phyloP scores from a whole-genome alignment of 2,797 vertebrate species.

The Hydrocynus forskahlii region DNA sequence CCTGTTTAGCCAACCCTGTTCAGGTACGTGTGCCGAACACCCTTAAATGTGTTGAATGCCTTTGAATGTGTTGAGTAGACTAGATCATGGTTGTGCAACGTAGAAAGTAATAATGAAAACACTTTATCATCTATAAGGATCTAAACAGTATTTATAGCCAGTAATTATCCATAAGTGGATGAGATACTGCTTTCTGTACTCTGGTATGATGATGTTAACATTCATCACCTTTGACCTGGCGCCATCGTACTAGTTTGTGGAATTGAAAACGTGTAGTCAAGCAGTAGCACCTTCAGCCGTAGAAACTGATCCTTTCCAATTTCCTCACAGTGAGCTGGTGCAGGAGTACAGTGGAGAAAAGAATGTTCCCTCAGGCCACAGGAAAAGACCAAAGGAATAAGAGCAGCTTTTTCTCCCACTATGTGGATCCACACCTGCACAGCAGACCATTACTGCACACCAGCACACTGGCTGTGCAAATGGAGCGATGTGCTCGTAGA shows the following conservation, averaged over 20 bases:
- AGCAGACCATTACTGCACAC: conserved; percentile 27
- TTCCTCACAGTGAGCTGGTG: background rate
- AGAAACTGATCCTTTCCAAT: conserved; percentile 13
- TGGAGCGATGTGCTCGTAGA: conserved; percentile 29
- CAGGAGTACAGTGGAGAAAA: conserved; percentile 10
- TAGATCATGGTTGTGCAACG: too few relatives aligned
- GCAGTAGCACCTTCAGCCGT: background rate
- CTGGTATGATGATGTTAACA: conserved; percentile 19
- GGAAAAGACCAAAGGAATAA: background rate
- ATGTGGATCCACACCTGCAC: conserved; percentile 27
- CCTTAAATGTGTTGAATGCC: too few relatives aligned
- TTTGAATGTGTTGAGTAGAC: background rate
- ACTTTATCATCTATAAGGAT: conserved; percentile 12
- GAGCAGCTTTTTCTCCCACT: conserved; percentile 1
- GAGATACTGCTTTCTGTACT: conserved; percentile 10
- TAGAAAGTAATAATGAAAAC: background rate
- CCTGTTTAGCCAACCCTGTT: too few relatives aligned
- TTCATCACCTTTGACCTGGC: background rate
- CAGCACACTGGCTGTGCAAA: conserved; percentile 22
- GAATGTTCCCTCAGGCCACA: background rate
- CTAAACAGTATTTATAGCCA: background rate
- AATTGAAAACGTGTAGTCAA: conserved; percentile 9
- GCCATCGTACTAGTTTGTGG: background rate
- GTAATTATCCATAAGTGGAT: conserved; percentile 33
- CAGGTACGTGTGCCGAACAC: too few relatives aligned